Evolutionary conservation across 2,888 invertebrate genomes (phyloP), one percentile per base, ranked within the genome.

Genomic region (Hoplodrina blanda): DNA sequence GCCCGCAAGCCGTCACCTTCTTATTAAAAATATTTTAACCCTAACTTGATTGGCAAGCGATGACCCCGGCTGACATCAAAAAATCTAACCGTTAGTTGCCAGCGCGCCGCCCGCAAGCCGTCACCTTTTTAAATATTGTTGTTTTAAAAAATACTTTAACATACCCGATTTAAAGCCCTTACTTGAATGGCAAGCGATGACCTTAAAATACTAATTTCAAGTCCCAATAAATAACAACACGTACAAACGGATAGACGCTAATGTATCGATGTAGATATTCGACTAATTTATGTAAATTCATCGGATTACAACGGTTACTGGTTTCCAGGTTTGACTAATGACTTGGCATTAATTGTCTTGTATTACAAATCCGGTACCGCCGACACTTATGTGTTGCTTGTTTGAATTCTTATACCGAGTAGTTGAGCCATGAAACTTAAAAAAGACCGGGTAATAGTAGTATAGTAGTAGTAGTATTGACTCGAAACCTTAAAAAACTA

Each of bases 281-380:
- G 10, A 25, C 41, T 54, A 79, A 82, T 78, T 65, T 81, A 87
- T 89, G 84, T 84, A 84, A 86, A 86, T 79, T 66, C 70, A 76
- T 69, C 62, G 69, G 74, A 80, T 82, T 83, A 69, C 79, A 76
- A 73, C 80, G 65, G 68, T 69, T 67, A 55, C 71, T 76, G 62
- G 79, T 84, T 84, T 84, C 73, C 85, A 87, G 89, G 89, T 87
- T 86, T 88, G 82, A 85, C 69, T 82, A 86, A 87, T 85, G 86
- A 88, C 77, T 83, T 73, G 78, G 82, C 80, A 83, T 87, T 87
- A 83, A 86, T 84, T 87, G 81, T 84, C 75, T 81, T 66, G 78
- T 86, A 84, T 78, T 80, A 81, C 82, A 70, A 69, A 69, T 71
- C 73, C 72, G 73, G 69, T 57, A 52, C 49, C 52, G 37, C 20